A percentile compares a stretch with the other conserved stretches of the same genome.
These are phyloP conservation scores for Tenthredo amoena DNA, from an alignment of 2,888 invertebrate genomes.

Conservation along the genomic window DNA sequence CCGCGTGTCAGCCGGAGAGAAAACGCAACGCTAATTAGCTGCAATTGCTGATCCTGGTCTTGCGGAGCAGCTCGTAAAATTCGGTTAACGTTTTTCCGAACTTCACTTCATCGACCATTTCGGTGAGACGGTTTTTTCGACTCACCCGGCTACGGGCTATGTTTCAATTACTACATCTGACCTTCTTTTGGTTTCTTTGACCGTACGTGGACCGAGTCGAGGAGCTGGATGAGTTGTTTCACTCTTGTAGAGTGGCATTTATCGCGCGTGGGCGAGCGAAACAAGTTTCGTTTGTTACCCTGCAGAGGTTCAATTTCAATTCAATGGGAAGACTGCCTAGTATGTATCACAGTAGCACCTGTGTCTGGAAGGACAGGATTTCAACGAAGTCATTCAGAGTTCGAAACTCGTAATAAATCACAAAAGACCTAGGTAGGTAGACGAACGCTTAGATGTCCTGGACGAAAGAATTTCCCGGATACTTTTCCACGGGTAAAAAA, in stretches of 20 bases:
- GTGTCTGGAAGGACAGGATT: background rate
- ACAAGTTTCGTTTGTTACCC: constrained; percentile 46
- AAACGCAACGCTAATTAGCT: constrained; percentile 2
- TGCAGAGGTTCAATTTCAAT: constrained; percentile 46
- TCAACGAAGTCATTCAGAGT: background rate
- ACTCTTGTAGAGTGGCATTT: constrained; percentile 28
- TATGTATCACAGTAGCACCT: constrained; percentile 45
- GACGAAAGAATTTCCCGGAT: background rate
- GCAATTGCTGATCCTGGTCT: constrained; percentile 19
- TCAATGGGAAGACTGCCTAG: constrained; percentile 30
- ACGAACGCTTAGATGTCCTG: background rate
- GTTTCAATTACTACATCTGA: constrained; percentile 29
- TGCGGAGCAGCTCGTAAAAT: constrained; percentile 21
- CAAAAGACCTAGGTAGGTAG: background rate
- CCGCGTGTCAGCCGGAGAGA: background rate
- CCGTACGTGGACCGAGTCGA: background rate
- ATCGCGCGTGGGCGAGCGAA: constrained; percentile 38
- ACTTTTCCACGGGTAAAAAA: background rate
- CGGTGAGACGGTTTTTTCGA: background rate
- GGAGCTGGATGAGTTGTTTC: background rate
- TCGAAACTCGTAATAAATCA: background rate
- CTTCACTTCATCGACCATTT: background rate
- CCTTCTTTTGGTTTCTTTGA: constrained; percentile 36
- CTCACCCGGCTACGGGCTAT: constrained; percentile 4
- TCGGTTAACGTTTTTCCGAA: background rate